phyloP scores from a whole-genome alignment of 30 jellyfish, hydroid and myxozoan species.

The Hydractinia symbiolongicarpus region DNA sequence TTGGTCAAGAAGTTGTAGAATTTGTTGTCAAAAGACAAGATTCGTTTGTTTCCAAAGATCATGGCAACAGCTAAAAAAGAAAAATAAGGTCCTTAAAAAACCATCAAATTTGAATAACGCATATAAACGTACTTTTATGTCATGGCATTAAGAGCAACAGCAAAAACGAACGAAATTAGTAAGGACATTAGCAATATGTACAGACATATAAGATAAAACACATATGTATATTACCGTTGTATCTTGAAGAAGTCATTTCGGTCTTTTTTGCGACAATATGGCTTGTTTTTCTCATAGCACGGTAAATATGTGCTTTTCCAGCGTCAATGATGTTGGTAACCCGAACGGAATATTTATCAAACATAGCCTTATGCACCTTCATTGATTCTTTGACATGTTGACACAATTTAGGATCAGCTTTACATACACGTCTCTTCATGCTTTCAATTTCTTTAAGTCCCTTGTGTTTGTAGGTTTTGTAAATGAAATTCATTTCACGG shows the following conservation, averaged over 20 bases:
- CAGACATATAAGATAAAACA: no score
- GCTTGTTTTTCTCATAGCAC: not conserved
- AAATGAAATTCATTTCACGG: constrained; percentile 10
- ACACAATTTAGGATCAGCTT: constrained; percentile 6
- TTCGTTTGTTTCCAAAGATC: constrained; percentile 84
- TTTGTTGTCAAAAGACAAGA: constrained; percentile 84
- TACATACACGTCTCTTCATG: not conserved
- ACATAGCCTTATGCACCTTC: not conserved
- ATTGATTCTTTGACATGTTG: constrained; percentile 15
- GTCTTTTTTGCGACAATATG: no score
- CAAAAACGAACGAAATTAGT: no score
- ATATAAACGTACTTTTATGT: not conserved
- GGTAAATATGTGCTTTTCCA: constrained; percentile 2
- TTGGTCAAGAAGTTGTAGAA: constrained; percentile 62
- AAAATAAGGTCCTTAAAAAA: not conserved
- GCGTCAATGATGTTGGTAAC: constrained; percentile 2
- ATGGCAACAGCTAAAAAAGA: constrained; percentile 50
- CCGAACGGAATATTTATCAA: not conserved
- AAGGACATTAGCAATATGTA: no score
- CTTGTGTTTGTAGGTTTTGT: constrained; percentile 10
- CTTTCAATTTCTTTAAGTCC: not conserved
- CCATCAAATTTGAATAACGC: not conserved
- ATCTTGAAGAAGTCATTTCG: no score
- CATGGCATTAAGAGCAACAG: no score
- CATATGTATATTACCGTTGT: no score